phyloP scores from a whole-genome alignment of 2,797 vertebrate species.

The Dryobates pubescens region DNA sequence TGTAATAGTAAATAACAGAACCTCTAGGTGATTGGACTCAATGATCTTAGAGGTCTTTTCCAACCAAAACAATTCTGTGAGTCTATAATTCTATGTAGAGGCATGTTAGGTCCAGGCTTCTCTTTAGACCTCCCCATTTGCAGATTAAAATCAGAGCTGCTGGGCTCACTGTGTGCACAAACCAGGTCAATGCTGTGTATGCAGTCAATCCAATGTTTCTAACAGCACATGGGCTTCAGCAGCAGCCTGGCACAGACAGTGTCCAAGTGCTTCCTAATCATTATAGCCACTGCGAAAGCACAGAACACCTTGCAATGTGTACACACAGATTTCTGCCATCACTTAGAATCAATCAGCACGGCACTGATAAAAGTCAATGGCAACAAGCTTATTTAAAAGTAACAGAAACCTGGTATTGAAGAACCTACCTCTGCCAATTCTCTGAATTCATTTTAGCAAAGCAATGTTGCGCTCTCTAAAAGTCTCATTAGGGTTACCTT shows the following conservation, averaged over 20 bases:
- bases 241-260: neutral
- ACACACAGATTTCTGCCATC: neutral
- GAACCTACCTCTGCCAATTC: neutral
- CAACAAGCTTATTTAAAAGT: neutral
- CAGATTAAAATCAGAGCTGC: neutral
- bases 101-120: neutral
- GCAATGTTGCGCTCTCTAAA: neutral
- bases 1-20: slow-evolving; percentile 14
- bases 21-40: neutral
- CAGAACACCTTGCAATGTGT: neutral
- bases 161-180: neutral
- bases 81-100: neutral
- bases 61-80: no score
- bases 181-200: neutral
- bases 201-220: neutral
- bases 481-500: neutral
- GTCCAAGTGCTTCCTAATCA: neutral
- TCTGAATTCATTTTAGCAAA: neutral
- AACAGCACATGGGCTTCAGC: neutral
- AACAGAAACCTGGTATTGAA: neutral
- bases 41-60: no score
- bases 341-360: neutral
- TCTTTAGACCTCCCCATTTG: neutral
- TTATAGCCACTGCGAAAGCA: neutral
- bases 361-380: neutral